Base-by-base conservation (phyloP, 1,140 invertebrate genomes). In the Cydia pomonella region DNA sequence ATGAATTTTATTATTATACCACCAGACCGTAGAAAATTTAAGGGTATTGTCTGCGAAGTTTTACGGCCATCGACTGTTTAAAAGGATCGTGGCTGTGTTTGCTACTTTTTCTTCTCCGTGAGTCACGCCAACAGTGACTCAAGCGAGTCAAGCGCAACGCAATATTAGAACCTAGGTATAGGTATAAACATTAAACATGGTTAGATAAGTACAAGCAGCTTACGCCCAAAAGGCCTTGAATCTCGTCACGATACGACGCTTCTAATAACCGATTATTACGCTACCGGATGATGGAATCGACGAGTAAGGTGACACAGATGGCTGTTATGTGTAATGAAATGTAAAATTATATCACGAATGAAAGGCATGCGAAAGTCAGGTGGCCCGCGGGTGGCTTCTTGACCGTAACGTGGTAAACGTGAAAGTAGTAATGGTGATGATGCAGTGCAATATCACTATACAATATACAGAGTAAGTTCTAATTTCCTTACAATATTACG, bases 21-120 rank as follows among this genome's bases (percentile, higher is more conserved):
- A 33, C 27, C 29, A 33, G 64, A 69, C 64, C 33, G 64, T 69
- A 33, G 64, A 69, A 38, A 69, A 69, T 69, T 69, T 38, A 33
- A 69, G n/a, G 29, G 38, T 47, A 76, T 73, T 76, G 73, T 66
- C 74, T 44, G 75, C 25, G 41, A 74, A 23, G 44, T 59, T 73
- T 76, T 80, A 73, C 73, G 27, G 59, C 72, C 41, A 69, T 63
- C 44, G 50, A 47, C 64, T 38, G 16, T 59, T 62, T 75, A 63
- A 74, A 75, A 74, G n/a, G 50, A 62, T 76, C 38, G 77, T 76
- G 75, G 84, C 78, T 85, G 80, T 75, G 74, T 78, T 77, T 76
- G 81, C 76, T 86, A 86, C 85, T 87, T 85, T 79, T 83, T 47
- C 41, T 75, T 53, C 69, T 74, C 25, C 77, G 76, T 90, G 88